Evolutionary conservation across 2,888 invertebrate genomes (phyloP).

Genomic region (Trichopoda pennipes): DNA sequence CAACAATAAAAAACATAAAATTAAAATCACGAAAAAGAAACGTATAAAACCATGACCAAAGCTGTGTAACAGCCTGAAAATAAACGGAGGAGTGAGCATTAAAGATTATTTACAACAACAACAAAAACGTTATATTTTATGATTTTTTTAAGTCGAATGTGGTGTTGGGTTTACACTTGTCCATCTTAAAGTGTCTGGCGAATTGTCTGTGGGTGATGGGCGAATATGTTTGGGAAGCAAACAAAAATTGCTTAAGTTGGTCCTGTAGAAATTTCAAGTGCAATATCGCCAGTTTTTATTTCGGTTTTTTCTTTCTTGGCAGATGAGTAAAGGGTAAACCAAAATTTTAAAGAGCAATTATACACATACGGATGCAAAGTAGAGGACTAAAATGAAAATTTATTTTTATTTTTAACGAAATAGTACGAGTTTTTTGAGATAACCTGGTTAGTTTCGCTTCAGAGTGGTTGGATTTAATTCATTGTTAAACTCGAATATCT

Average conservation of each 20-base stretch:
- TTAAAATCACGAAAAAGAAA: background rate
- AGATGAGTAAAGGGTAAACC: too few relatives aligned
- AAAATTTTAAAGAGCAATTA: too few relatives aligned
- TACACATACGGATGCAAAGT: too few relatives aligned
- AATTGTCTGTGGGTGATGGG: conserved; percentile 19
- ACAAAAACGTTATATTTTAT: conserved; percentile 35
- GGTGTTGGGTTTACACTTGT: conserved; percentile 43
- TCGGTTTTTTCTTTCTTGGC: too few relatives aligned
- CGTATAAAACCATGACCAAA: conserved; percentile 32
- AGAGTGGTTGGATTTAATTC: too few relatives aligned
- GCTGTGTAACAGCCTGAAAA: conserved; percentile 18
- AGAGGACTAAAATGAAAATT: too few relatives aligned
- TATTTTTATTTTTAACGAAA: too few relatives aligned
- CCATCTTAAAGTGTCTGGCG: conserved; percentile 41
- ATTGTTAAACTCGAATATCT: too few relatives aligned
- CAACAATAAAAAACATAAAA: conserved; percentile 8
- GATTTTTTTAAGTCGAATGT: conserved; percentile 8
- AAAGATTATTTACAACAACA: conserved; percentile 21
- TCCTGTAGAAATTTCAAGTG: background rate
- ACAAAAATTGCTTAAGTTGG: background rate
- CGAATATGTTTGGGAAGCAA: background rate
- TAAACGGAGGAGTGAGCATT: background rate
- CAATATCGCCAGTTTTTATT: background rate
- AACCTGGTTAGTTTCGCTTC: too few relatives aligned
- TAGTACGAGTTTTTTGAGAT: too few relatives aligned